Conservation (phyloP, 2,797 vertebrate genomes). For the Hephaestus fuliginosus region DNA sequence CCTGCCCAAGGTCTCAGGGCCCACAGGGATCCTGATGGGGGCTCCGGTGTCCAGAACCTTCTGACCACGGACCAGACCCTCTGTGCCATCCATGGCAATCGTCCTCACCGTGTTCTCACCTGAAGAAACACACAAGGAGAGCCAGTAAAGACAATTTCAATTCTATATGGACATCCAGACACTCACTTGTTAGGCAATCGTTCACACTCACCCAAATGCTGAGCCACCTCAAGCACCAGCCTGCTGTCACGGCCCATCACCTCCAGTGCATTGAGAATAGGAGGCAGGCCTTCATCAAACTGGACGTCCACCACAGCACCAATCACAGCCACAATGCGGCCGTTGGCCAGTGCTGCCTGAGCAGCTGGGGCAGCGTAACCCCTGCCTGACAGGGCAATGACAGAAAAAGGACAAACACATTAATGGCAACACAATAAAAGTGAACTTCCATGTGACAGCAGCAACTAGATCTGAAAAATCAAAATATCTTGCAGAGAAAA, state of each 20-base stretch:
- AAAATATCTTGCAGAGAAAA: background rate
- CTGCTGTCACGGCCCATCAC: conserved; percentile 89
- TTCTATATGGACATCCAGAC: background rate
- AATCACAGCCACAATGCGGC: conserved; percentile 92
- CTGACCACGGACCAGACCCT: conserved; percentile 94
- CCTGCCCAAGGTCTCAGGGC: conserved; percentile 92
- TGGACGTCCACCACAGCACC: conserved; percentile 94
- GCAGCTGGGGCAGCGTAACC: conserved; percentile 88
- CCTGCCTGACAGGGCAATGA: conserved; percentile 78
- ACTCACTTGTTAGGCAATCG: background rate
- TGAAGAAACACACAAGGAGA: conserved; percentile 49
- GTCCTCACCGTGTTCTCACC: conserved; percentile 93
- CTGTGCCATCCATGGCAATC: conserved; percentile 94
- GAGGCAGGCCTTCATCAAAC: conserved; percentile 92
- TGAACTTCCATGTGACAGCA: background rate
- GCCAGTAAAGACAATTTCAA: background rate
- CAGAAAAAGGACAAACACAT: background rate
- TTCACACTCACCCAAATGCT: conserved; percentile 81
- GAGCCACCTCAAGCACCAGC: conserved; percentile 92
- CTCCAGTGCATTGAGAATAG: conserved; percentile 93
- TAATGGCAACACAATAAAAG: background rate
- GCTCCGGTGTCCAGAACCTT: conserved; percentile 92
- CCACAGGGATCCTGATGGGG: conserved; percentile 93
- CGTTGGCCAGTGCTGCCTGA: conserved; percentile 59
- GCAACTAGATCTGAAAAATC: background rate